Evolutionary conservation across 2,888 invertebrate genomes (phyloP), one percentile per base, ranked within the genome.

Genomic region (Hecatera dysodea): DNA sequence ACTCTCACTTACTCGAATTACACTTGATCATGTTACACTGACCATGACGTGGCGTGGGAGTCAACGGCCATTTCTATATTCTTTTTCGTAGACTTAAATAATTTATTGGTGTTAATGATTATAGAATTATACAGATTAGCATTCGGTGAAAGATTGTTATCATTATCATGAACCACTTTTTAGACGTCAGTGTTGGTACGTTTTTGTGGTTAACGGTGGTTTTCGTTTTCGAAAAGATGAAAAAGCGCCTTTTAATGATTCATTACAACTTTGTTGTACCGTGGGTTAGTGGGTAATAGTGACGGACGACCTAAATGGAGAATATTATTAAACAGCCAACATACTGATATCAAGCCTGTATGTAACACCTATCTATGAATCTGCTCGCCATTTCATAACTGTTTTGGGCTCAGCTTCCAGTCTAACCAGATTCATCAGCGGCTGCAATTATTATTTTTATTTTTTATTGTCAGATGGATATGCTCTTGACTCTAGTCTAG

Each of bases 1-100:
- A 86, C 88, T 90, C 88, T 88, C 89, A 82, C 86, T 85, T 75
- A 62, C 77, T 87, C 72, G 48, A 66, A 75, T 86, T 84, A 84
- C 85, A 76, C 72, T 72, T 72, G 59, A 76, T 74, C 72, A 63
- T 81, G 72, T 83, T 85, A 83, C 75, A 76, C n/a, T 83, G 73
- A 68, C 77, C 78, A 17, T 77, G 60, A 79, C 73, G 79, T 64
- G 67, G 57, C 73, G 79, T 64, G 67, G 57, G 80, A 67, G 63
- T 65, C 1, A 1, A 33, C 36, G 24, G 44, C 19, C 63, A 61
- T 65, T 75, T 72, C 57, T 64, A 61, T 22, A 29, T 64, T 6
- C 33, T 75, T n/a, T 73, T 72, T 76, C 62, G 46, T 46, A 39
- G 57, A 75, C 63, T 63, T 65, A 53, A 11, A 74, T 78, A 52